Percentiles rank a stretch among this genome's conserved stretches.
These are phyloP conservation scores for Hemibagrus guttatus DNA, from an alignment of 2,797 vertebrate genomes.

Conservation along the genomic window DNA sequence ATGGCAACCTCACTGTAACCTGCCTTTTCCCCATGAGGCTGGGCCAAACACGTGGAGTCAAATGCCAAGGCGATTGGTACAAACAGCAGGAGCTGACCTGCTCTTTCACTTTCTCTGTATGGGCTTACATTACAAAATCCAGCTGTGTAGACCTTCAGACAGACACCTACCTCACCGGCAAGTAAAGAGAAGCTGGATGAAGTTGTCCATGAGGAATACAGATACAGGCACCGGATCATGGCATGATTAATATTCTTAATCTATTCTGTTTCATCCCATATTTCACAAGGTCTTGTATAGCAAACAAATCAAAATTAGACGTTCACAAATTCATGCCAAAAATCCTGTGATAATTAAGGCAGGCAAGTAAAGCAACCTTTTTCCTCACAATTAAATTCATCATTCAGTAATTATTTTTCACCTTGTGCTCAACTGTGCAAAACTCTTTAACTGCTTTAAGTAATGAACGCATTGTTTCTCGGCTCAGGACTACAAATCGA, in stretches of 20 bases:
- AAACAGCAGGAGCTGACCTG: conserved; percentile 48
- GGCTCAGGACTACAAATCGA: conserved; percentile 35
- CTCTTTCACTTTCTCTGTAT: conserved; percentile 10
- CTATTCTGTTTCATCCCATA: not conserved
- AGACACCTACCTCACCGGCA: not conserved
- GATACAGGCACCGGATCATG: not conserved
- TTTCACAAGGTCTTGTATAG: not conserved
- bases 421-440: conserved; percentile 27
- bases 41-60: conserved; percentile 40
- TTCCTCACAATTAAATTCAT: not conserved
- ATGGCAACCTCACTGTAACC: conserved; percentile 50
- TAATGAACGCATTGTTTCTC: conserved; percentile 29
- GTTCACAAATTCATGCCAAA: conserved; percentile 1
- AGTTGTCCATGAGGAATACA: not conserved
- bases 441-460: conserved; percentile 25
- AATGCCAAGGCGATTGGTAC: conserved; percentile 52
- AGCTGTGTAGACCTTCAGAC: not conserved
- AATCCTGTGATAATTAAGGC: not conserved
- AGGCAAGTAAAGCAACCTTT: conserved; percentile 6
- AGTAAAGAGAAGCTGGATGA: not conserved
- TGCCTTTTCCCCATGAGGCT: conserved; percentile 27
- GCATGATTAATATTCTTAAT: not conserved
- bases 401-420: conserved; percentile 19
- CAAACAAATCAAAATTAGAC: not conserved
- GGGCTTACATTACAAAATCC: no score